Evolutionary conservation across 2,113 vertebrate species (phyloP).

Genomic region (Bubo bubo): DNA sequence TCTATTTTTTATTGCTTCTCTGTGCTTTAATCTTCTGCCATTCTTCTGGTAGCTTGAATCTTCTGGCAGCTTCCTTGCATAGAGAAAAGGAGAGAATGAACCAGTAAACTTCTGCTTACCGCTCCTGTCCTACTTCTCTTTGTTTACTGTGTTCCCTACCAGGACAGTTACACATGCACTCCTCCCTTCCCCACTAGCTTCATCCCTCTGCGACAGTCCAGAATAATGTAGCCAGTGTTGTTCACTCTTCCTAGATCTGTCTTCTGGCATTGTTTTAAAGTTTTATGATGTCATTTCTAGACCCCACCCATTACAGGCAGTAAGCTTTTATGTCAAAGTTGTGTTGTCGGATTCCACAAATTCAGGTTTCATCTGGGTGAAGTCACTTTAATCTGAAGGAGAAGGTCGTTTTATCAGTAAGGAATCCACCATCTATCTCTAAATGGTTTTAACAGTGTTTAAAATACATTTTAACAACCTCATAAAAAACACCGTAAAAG

Average conservation of each 20-base stretch:
- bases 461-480: conserved; percentile 63
- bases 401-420: conserved; percentile 43
- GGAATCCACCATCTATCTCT: neutral
- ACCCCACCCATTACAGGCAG: neutral
- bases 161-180: neutral
- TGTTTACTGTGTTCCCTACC: fast-evolving
- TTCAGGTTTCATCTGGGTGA: conserved; percentile 12
- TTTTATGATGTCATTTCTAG: neutral
- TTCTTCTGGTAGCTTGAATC: neutral
- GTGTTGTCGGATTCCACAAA: neutral
- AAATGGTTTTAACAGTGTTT: conserved; percentile 61
- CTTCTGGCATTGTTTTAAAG: neutral
- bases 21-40: neutral
- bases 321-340: neutral
- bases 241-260: neutral
- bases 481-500: conserved; percentile 47
- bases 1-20: neutral
- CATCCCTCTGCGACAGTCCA: neutral
- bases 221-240: neutral
- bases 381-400: conserved; percentile 4
- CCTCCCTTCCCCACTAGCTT: neutral
- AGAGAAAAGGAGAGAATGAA: neutral
- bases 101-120: neutral
- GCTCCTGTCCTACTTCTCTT: neutral
- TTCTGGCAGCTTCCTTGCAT: neutral